Evolutionary conservation across 2,113 vertebrate genomes (phyloP), one percentile per base, ranked within the genome.

Genomic region (Syngnathoides biaculeatus): DNA sequence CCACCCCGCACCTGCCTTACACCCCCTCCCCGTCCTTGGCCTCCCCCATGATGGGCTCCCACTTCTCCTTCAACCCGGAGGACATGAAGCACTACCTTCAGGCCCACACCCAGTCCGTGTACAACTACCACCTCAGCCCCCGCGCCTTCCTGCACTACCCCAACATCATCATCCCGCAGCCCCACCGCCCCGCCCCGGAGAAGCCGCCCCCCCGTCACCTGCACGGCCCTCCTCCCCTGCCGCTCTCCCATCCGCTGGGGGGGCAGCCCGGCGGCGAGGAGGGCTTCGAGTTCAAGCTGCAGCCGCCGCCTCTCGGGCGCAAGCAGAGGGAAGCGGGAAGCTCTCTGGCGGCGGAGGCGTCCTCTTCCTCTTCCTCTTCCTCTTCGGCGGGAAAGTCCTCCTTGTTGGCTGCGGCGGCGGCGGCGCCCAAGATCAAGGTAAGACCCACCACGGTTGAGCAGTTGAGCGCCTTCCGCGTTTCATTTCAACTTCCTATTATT

Each of bases 61-160:
- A 95, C 78, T 96, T 97, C 85, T 97, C 95, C 80, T 97, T 97
- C 86, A 96, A 93, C 88, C 90, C 94, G 0, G 95, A 97, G 86
- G 95, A 97, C 92, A 97, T 97, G 95, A 95, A 96, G 85, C 94
- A 94, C 84, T 97, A 95, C 90, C 92, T 97, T 75, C 94, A 97
- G 90, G 94, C 94, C 35, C 95, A 96, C 82, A 93, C 92, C 57
- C 95, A 96, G 90, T 95, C 94, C 6, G 95, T 97, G 62, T 96
- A 95, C 90, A 97, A 97, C 92, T 97, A 97, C 90, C 95, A 96
- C 91, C 94, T 97, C 80, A 96, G 94, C 79, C 95, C 95, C 13
- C 89, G 95, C 11, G 95, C 95, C 65, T 96, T 96, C 90, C 90
- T 95, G 69, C 95, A 95, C 89, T 96, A 96, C 85, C 94, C 95